Conservation (phyloP, 2,797 vertebrate species). For the Catharus ustulatus region DNA sequence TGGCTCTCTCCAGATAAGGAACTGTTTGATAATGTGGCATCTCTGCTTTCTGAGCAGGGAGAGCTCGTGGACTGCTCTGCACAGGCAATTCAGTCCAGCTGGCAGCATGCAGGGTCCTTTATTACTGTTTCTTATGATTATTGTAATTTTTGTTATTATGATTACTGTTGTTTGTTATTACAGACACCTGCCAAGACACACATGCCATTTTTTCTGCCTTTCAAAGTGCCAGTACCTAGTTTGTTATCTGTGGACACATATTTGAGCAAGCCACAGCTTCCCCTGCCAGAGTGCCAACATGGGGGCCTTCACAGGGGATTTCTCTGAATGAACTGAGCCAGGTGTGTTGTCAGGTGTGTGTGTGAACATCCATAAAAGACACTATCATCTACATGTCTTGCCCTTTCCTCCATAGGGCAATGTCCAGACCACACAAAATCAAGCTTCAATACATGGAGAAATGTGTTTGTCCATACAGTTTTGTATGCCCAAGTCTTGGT, state of each 20-base stretch:
- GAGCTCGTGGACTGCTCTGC: background rate
- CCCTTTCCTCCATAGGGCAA: background rate
- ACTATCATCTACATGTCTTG: background rate
- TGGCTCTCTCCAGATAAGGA: background rate
- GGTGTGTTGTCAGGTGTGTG: fast-evolving
- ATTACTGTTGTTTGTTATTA: constrained; percentile 12
- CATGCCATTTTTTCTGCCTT: background rate
- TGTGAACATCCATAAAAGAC: background rate
- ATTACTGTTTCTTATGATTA: background rate
- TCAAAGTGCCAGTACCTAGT: background rate
- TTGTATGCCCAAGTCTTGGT: background rate
- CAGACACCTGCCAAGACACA: background rate
- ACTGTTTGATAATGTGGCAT: background rate
- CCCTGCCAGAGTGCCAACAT: background rate
- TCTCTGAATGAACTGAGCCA: background rate
- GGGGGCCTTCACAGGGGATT: background rate
- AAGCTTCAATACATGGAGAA: background rate
- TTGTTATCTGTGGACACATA: background rate
- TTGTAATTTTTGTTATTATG: background rate
- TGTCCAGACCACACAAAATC: background rate
- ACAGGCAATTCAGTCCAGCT: background rate
- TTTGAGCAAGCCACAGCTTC: background rate
- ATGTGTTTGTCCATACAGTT: background rate
- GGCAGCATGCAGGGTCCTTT: background rate
- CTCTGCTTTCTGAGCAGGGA: fast-evolving